Conservation (phyloP, 2,888 invertebrate genomes). For the Sipha maydis region DNA sequence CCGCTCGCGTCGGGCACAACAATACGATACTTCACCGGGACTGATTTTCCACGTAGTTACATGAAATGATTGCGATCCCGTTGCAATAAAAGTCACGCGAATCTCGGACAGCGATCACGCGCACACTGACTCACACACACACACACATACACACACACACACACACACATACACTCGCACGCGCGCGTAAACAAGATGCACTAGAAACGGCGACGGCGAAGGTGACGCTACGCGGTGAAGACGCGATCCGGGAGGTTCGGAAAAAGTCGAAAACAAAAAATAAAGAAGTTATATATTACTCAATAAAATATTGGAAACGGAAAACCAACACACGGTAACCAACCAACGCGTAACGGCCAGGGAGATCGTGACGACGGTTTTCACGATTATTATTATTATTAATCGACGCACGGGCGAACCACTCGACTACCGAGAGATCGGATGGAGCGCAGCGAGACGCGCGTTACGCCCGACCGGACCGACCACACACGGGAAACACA, state of each 20-base stretch:
- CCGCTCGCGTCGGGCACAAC: neutral
- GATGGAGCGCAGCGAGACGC: slow-evolving; percentile 9
- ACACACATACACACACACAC: neutral
- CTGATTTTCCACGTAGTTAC: no score
- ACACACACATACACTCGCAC: no score
- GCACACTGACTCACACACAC: neutral
- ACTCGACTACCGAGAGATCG: neutral
- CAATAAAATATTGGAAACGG: no score
- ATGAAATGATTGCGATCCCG: neutral
- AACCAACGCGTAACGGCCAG: no score
- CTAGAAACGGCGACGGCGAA: no score
- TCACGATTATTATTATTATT: neutral
- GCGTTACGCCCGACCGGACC: slow-evolving; percentile 45
- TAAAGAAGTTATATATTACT: no score
- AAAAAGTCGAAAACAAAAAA: no score
- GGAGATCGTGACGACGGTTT: neutral
- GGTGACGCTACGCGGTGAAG: no score
- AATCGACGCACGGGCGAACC: neutral
- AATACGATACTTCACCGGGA: no score
- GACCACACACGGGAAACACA: slow-evolving; percentile 22
- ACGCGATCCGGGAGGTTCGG: no score
- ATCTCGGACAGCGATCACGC: neutral
- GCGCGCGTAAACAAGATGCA: neutral
- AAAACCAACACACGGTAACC: no score
- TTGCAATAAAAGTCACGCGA: neutral